Evolutionary conservation across 2,113 vertebrate genomes (phyloP).

Genomic region (Dicentrarchus labrax): DNA sequence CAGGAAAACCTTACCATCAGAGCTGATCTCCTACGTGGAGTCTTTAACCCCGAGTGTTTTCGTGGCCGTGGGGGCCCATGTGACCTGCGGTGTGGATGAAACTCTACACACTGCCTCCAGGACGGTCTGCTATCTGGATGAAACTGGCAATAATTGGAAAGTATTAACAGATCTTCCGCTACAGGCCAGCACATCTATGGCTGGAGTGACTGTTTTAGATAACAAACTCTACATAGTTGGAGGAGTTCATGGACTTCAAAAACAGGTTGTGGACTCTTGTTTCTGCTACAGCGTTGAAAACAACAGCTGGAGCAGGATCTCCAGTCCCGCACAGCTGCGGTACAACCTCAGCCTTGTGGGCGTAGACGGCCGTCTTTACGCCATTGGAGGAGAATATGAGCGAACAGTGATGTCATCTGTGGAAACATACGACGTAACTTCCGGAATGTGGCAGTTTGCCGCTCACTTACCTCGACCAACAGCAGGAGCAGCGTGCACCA

Average conservation of each 20-base stretch:
- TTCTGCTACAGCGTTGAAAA: slow-evolving; percentile 87
- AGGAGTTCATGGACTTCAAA: slow-evolving; percentile 86
- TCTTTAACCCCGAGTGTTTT: slow-evolving; percentile 86
- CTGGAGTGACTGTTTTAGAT: slow-evolving; percentile 89
- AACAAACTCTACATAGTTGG: slow-evolving; percentile 93
- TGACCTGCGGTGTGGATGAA: slow-evolving; percentile 77
- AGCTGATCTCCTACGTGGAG: slow-evolving; percentile 86
- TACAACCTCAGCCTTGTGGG: slow-evolving; percentile 88
- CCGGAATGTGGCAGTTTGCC: slow-evolving; percentile 84
- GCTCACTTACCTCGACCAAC: slow-evolving; percentile 88
- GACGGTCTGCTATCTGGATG: slow-evolving; percentile 91
- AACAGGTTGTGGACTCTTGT: slow-evolving; percentile 87
- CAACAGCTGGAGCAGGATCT: slow-evolving; percentile 85
- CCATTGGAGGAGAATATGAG: slow-evolving; percentile 89
- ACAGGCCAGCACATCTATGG: slow-evolving; percentile 91
- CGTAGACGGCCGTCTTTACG: slow-evolving; percentile 85
- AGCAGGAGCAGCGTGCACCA: slow-evolving; percentile 85
- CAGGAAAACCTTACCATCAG: slow-evolving; percentile 78
- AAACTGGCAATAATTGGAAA: slow-evolving; percentile 86
- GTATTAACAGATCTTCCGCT: slow-evolving; percentile 88
- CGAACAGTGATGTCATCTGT: slow-evolving; percentile 86
- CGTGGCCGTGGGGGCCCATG: slow-evolving; percentile 89
- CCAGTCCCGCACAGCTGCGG: slow-evolving; percentile 88
- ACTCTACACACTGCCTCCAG: slow-evolving; percentile 88
- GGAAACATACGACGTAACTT: slow-evolving; percentile 85